Evolutionary conservation across 1,140 invertebrate species (phyloP), one percentile per base, ranked within the genome.

Genomic region (Sipha flava): DNA sequence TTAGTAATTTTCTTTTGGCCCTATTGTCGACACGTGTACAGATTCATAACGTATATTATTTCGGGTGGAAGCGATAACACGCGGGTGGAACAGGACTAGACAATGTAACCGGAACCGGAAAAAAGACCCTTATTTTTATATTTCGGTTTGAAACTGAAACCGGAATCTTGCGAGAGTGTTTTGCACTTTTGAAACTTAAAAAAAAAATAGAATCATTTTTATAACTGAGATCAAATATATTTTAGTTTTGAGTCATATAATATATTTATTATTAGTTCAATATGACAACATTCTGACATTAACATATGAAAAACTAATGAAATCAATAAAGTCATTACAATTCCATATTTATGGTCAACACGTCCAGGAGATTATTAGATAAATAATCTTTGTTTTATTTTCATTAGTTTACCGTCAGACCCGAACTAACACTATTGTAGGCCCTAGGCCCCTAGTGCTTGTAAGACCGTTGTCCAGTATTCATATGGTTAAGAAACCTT

Each of bases 41-140:
- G 2, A 47, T 26, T 29, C 7, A 47, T 47, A 14, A 29, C 16
- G 16, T 18, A 29, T 70, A 49, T 70, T 18, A 45, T 70, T 43
- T 16, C 14, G 40, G 3, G 21, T 26, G n/a, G 14, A 70, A 10
- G 16, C 6, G 43, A 47, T 70, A 47, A 31, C 29, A 18, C 7
- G 5, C 5, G 31, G n/a, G n/a, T n/a, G n/a, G n/a, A 29, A 59
- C 7, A 6, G 2, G 23, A 1, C 57, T 7, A 59, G 18, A 59
- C 57, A 59, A 59, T 34, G 57, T 23, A 54, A 73, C 70, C 47
- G 70, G 47, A 73, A 73, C 70, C 29, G 70, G 45, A 73, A 52
- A 52, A 49, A 14, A 73, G 6, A 31, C 45, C 18, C 29, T 73
- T 52, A 52, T 54, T 73, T 31, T 54, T 14, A 34, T 18, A 34